A percentile compares a stretch with the other conserved stretches of the same genome.
Conservation (phyloP, 2,888 invertebrate species). For the Electrophaes corylata region DNA sequence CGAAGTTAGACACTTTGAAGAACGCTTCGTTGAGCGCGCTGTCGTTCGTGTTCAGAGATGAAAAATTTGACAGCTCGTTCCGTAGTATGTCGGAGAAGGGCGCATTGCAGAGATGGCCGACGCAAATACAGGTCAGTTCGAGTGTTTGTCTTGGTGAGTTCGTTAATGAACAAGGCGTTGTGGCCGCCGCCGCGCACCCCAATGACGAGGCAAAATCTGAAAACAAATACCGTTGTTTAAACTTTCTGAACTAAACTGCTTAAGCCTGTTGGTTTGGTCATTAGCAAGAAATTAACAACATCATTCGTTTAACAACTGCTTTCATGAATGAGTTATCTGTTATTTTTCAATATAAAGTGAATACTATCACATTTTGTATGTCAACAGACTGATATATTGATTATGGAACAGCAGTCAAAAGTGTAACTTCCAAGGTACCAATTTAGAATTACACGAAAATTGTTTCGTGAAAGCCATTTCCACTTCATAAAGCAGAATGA, state of each 20-base stretch:
- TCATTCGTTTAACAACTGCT: slow-evolving; percentile 14
- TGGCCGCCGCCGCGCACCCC: slow-evolving; percentile 54
- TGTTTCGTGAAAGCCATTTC: slow-evolving; percentile 10
- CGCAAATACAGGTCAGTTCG: slow-evolving; percentile 65
- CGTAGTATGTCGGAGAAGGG: slow-evolving; percentile 59
- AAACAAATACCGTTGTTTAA: slow-evolving; percentile 39
- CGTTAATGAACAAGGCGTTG: slow-evolving; percentile 55
- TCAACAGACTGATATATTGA: no score
- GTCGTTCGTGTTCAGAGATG: slow-evolving; percentile 48
- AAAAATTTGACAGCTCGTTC: slow-evolving; percentile 61
- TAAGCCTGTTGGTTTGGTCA: slow-evolving; percentile 22
- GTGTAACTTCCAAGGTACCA: no score
- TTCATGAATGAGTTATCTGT: neutral
- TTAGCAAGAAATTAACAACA: slow-evolving; percentile 27
- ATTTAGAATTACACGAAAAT: neutral
- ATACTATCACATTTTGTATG: neutral
- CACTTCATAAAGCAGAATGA: slow-evolving; percentile 3
- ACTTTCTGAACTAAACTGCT: slow-evolving; percentile 21
- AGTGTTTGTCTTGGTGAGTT: slow-evolving; percentile 51
- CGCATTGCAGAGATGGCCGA: slow-evolving; percentile 64
- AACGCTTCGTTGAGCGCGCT: slow-evolving; percentile 52
- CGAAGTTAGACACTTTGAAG: slow-evolving; percentile 55
- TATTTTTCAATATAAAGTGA: neutral
- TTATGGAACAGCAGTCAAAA: no score
- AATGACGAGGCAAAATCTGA: slow-evolving; percentile 66